Base-by-base conservation (phyloP, 2,888 invertebrate species). In the Epsilonema sp. region DNA sequence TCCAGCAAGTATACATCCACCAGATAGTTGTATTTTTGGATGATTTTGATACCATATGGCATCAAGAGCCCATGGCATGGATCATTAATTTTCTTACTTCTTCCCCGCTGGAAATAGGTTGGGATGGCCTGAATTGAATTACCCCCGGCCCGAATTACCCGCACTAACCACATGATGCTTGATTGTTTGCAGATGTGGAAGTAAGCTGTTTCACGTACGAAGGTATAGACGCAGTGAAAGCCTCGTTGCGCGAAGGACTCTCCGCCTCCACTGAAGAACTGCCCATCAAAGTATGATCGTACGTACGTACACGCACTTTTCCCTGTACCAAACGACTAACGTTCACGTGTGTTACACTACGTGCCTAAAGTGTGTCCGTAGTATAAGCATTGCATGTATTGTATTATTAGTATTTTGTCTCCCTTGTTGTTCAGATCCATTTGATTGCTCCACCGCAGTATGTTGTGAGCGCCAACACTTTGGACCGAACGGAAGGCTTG, bases 401-500 rank as follows among this genome's bases (percentile, higher is more conserved):
- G n/a, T n/a, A n/a, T n/a, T n/a, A n/a, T n/a, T n/a, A n/a, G n/a
- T n/a, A n/a, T n/a, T n/a, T n/a, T n/a, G n/a, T n/a, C n/a, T n/a
- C n/a, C n/a, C n/a, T n/a, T n/a, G n/a, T n/a, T n/a, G n/a, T 54
- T 24, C 58, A 73, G 75, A 97, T 97, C 58, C 94, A 97, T 71
- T 74, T 97, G 55, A 97, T 97, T 65, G 97, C 97, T 3, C 94
- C 97, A 26, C 97, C 97, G 46, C 73, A 90, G 56, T 97, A 90
- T 72, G 92, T 97, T 49, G 87, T 99, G 78, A 97, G 94, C 19
- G 92, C 94, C 40, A 86, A 90, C 25, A 97, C 97, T 0, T 82
- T 94, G 24, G 97, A 99, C 65, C 83, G 89, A 65, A 75, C 79
- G 42, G 89, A 90, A 58, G 94, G 94, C 2, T 72, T 97, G 41